Percentiles rank a stretch among this genome's conserved stretches.
These are phyloP conservation scores for Jaculus jaculus DNA, from an alignment of 2,113 vertebrate genomes.

Conservation along the genomic window DNA sequence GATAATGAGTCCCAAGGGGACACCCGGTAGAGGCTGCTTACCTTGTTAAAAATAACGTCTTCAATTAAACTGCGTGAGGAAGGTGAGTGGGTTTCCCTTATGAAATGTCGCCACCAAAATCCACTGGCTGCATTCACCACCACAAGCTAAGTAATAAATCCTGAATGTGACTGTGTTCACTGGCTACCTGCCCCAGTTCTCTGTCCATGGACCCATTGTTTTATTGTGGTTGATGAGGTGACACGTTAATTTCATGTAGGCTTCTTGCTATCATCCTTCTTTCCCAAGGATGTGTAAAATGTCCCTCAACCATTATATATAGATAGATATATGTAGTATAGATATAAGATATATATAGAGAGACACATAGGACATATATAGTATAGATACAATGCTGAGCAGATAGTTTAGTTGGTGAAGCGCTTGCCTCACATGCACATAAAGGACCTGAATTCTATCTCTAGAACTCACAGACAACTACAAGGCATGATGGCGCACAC, in stretches of 20 bases:
- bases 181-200: neutral
- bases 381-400: no score
- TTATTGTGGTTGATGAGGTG: neutral
- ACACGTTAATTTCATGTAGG: neutral
- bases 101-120: neutral
- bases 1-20: conserved; percentile 26
- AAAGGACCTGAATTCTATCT: no score
- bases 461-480: no score
- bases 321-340: no score
- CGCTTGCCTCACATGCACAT: no score
- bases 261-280: neutral
- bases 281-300: neutral
- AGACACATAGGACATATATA: no score
- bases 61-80: conserved; percentile 46
- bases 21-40: conserved; percentile 15
- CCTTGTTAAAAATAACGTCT: conserved; percentile 48
- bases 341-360: no score
- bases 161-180: neutral
- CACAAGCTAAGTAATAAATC: neutral
- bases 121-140: neutral
- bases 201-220: neutral
- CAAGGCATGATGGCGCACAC: no score
- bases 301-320: no score
- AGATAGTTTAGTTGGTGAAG: no score
- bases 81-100: conserved; percentile 20